These are phyloP conservation scores for Naja naja DNA, from an alignment of 2,113 vertebrate genomes.

Conservation along the genomic window DNA sequence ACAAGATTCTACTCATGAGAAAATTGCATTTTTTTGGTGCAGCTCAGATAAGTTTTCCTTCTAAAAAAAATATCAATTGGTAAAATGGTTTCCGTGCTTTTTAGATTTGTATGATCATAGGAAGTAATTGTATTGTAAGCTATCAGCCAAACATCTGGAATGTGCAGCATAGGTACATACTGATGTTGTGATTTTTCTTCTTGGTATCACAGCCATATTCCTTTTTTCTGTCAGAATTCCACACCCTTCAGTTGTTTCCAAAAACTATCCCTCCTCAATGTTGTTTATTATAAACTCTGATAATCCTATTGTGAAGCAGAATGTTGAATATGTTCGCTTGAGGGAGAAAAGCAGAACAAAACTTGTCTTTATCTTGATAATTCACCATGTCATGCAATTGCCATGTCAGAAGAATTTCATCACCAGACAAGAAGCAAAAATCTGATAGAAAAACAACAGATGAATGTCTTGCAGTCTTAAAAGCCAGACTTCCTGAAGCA, in stretches of 20 bases:
- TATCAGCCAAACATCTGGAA: not conserved
- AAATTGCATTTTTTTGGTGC: not conserved
- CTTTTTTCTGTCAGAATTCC: not conserved
- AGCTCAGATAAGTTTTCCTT: not conserved
- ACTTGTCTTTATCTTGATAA: conserved; percentile 8
- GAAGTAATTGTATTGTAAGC: not conserved
- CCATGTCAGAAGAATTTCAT: conserved; percentile 15
- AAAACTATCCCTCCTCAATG: not conserved
- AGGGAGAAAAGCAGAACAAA: conserved; percentile 11
- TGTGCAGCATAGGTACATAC: not conserved
- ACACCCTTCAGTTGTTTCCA: not conserved
- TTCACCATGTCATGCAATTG: not conserved
- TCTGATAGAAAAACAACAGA: not conserved
- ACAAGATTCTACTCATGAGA: not conserved
- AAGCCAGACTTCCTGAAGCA: not conserved
- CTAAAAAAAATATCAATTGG: not conserved
- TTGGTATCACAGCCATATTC: not conserved
- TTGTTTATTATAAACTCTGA: not conserved
- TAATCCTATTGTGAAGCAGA: conserved; percentile 1
- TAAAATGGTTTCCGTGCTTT: not conserved
- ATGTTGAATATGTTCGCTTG: not conserved
- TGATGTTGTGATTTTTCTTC: not conserved
- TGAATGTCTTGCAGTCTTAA: not conserved
- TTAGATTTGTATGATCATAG: not conserved
- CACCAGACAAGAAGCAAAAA: not conserved